Conservation (phyloP, 2,113 vertebrate genomes). For the Albula goreensis region DNA sequence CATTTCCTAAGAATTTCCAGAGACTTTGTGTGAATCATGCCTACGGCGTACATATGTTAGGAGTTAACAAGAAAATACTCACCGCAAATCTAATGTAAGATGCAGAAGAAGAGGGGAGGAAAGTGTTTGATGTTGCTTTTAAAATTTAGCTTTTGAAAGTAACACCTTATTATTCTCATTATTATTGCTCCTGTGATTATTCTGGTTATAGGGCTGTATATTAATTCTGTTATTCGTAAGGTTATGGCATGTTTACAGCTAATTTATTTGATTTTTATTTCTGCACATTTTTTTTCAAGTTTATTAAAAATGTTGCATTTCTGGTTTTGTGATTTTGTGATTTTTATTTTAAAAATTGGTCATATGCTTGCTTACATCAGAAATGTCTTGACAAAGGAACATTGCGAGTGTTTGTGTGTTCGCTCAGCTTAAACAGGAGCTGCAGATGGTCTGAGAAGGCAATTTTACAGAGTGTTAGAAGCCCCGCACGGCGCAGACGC, state of each 20-base stretch:
- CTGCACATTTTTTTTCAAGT: not conserved
- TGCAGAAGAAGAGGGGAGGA: conserved; percentile 31
- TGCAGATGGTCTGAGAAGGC: not conserved
- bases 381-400: not conserved
- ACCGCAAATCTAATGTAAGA: conserved; percentile 66
- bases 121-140: conserved; percentile 20
- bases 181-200: not conserved
- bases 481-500: not conserved
- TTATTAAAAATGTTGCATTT: not conserved
- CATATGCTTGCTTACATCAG: not conserved
- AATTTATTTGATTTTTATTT: not conserved
- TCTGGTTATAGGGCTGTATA: not conserved
- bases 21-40: conserved; percentile 76
- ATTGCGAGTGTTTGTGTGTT: not conserved
- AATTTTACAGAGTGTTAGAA: not conserved
- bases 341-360: not conserved
- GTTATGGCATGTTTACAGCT: not conserved
- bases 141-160: conserved; percentile 13
- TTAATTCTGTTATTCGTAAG: not conserved
- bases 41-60: conserved; percentile 81
- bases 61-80: conserved; percentile 78
- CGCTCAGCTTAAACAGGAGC: not conserved
- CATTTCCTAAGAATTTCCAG: conserved; percentile 73
- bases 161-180: not conserved
- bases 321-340: not conserved